Conservation (phyloP, 2,113 vertebrate species). For the Piliocolobus tephrosceles region DNA sequence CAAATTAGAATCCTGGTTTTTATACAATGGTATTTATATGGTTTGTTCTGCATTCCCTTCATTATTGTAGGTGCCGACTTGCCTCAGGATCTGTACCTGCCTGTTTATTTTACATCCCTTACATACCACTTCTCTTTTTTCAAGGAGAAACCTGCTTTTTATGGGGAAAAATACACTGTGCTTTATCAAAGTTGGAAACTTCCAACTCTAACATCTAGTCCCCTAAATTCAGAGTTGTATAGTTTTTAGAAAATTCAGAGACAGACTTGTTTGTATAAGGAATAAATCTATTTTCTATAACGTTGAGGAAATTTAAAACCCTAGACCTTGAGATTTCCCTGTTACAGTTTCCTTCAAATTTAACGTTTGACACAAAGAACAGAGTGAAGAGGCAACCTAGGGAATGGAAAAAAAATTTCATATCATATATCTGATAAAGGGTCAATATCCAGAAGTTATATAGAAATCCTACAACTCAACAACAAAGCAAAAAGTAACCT, state of each 20-base stretch:
- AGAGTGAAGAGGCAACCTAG: not conserved
- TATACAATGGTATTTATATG: not conserved
- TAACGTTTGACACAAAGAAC: not conserved
- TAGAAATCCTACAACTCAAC: not conserved
- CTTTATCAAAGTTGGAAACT: not conserved
- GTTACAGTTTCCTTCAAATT: not conserved
- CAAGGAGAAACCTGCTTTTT: not conserved
- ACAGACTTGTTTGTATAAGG: not conserved
- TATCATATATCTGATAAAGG: not conserved
- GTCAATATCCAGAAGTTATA: not conserved
- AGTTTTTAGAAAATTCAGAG: not conserved
- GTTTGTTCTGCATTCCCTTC: not conserved
- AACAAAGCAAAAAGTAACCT: not conserved
- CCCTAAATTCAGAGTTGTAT: not conserved
- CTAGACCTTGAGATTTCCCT: not conserved
- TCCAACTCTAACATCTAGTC: not conserved
- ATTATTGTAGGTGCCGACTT: not conserved
- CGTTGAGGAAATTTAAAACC: conserved; percentile 13
- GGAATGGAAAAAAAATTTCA: not conserved
- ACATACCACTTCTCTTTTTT: not conserved
- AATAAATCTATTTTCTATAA: not conserved
- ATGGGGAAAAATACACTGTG: not conserved
- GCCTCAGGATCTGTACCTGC: not conserved
- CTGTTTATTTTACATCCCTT: not conserved
- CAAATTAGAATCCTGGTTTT: not conserved